These are phyloP conservation scores for Thymallus thymallus DNA, from an alignment of 2,113 vertebrate genomes.

Conservation along the genomic window DNA sequence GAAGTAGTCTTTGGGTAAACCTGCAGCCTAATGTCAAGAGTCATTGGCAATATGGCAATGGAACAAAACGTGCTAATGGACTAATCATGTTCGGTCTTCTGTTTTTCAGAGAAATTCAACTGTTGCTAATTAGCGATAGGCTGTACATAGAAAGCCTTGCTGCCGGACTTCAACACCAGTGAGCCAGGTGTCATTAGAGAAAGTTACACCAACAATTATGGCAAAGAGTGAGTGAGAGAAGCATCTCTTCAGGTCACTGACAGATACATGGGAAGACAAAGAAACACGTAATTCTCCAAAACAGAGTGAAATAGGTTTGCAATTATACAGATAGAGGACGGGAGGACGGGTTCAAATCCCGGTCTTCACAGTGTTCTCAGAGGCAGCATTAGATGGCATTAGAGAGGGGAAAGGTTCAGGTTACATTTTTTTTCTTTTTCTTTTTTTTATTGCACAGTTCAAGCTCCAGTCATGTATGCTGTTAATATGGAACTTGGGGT, in stretches of 20 bases:
- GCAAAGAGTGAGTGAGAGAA: slow-evolving; percentile 18
- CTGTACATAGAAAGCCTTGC: slow-evolving; percentile 39
- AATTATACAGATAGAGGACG: not conserved
- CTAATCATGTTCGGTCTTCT: slow-evolving; percentile 38
- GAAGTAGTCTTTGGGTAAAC: not conserved
- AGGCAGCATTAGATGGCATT: too few species aligned
- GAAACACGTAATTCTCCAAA: not conserved
- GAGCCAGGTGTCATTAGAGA: slow-evolving; percentile 37
- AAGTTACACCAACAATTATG: slow-evolving; percentile 46
- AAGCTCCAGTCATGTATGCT: too few species aligned
- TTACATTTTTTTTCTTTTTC: too few species aligned
- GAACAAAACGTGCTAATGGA: slow-evolving; percentile 35
- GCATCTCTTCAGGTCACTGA: slow-evolving; percentile 11
- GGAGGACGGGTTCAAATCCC: too few species aligned
- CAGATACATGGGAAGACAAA: not conserved
- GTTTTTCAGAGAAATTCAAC: slow-evolving; percentile 29
- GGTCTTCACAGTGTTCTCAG: too few species aligned
- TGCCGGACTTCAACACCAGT: slow-evolving; percentile 47
- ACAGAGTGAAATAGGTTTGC: not conserved
- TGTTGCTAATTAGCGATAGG: slow-evolving; percentile 52
- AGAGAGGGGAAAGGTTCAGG: too few species aligned
- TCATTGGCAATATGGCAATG: slow-evolving; percentile 13
- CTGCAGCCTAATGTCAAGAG: not conserved
- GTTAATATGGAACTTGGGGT: too few species aligned
- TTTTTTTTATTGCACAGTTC: too few species aligned